A percentile compares a stretch with the other conserved stretches of the same genome.
Conservation (phyloP, 2,113 vertebrate species). For the Chamaea fasciata region DNA sequence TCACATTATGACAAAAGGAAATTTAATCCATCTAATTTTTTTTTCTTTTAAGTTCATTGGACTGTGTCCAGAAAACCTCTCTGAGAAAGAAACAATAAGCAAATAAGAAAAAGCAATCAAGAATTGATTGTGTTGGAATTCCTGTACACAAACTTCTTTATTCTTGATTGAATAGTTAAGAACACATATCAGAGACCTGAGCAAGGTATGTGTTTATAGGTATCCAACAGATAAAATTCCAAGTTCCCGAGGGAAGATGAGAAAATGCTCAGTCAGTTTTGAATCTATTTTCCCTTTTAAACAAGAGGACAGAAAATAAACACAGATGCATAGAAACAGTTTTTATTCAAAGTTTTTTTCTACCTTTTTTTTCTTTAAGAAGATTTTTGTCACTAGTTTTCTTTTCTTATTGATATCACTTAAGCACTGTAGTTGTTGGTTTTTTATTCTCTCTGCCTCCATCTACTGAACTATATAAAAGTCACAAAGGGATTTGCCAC, state of each 20-base stretch:
- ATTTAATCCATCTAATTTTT: background rate
- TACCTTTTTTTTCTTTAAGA: background rate
- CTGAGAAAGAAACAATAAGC: background rate
- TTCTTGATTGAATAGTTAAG: background rate
- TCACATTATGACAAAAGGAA: background rate
- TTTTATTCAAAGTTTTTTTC: background rate
- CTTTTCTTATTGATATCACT: background rate
- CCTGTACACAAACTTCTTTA: background rate
- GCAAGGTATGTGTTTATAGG: background rate
- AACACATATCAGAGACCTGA: background rate
- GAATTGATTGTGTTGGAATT: background rate
- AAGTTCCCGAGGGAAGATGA: background rate
- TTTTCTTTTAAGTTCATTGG: background rate
- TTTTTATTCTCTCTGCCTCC: background rate
- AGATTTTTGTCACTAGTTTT: background rate
- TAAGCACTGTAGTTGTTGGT: background rate
- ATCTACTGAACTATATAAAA: background rate
- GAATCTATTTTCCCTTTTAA: background rate
- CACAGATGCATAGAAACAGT: background rate
- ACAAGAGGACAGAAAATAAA: background rate
- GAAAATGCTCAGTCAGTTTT: background rate
- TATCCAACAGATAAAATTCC: background rate
- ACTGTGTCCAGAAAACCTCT: background rate
- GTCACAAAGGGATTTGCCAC: background rate
- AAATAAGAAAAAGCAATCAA: background rate